Percentiles rank a stretch among this genome's conserved stretches.
Evolutionary conservation across 2,113 vertebrate species (phyloP).

Genomic region (Empidonax traillii): DNA sequence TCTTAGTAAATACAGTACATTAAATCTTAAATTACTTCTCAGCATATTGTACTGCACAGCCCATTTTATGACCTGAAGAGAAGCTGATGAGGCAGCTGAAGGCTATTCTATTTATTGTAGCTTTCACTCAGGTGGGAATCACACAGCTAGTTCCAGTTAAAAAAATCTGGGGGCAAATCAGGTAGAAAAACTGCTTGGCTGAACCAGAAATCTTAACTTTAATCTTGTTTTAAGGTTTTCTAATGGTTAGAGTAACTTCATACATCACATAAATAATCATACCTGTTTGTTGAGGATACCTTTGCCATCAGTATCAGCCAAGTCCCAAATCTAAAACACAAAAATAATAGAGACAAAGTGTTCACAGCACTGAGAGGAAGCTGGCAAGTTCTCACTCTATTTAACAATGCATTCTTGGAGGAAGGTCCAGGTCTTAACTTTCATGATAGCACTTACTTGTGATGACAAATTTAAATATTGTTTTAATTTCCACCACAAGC

Average conservation of each 20-base stretch:
- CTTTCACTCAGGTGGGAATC: not conserved
- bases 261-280: slow-evolving; percentile 14
- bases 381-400: not conserved
- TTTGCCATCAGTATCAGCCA: slow-evolving; percentile 94
- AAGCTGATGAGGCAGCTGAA: not conserved
- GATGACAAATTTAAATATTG: not conserved
- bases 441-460: not conserved
- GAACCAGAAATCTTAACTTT: not conserved
- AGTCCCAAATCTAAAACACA: slow-evolving; percentile 91
- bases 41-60: not conserved
- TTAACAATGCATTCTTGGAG: not conserved
- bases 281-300: slow-evolving; percentile 96
- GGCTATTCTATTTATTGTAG: not conserved
- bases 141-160: not conserved
- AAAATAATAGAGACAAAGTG: not conserved
- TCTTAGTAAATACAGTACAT: not conserved
- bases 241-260: not conserved
- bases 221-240: not conserved
- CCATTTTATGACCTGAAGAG: not conserved
- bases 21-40: not conserved
- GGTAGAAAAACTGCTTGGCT: not conserved
- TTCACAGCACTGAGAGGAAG: not conserved
- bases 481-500: not conserved
- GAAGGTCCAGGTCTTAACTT: not conserved
- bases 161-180: not conserved